A percentile compares a stretch with the other conserved stretches of the same genome.
phyloP scores from a whole-genome alignment of 2,113 vertebrate genomes.

The Gobio gobio region DNA sequence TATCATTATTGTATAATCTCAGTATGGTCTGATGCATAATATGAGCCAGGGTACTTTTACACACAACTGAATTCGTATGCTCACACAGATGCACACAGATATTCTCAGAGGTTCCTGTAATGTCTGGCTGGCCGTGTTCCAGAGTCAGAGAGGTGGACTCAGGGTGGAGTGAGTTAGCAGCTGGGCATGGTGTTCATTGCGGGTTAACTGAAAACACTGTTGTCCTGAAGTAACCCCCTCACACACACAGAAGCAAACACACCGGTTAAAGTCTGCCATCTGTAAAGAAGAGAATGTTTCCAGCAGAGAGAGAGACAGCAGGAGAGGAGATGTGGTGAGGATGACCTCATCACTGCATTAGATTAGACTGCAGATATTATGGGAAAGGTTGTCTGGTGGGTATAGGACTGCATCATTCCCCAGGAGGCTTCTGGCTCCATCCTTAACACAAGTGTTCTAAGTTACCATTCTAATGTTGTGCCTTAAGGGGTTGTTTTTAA shows the following conservation, averaged over 20 bases:
- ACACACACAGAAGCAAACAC: conserved; percentile 29
- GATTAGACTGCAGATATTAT: conserved; percentile 33
- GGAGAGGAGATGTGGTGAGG: conserved; percentile 38
- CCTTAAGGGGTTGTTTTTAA: neutral
- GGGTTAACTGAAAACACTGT: conserved; percentile 34
- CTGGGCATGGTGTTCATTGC: conserved; percentile 2
- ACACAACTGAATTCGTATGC: neutral
- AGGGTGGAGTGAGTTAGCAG: conserved; percentile 1
- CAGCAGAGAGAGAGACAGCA: conserved; percentile 32
- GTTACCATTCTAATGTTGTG: neutral
- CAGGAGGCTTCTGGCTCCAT: neutral
- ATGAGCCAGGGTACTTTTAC: conserved; percentile 11
- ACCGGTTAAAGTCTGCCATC: conserved; percentile 1
- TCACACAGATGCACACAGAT: neutral
- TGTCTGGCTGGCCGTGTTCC: neutral
- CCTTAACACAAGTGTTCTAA: neutral
- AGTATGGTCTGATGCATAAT: neutral
- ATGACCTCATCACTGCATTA: conserved; percentile 33
- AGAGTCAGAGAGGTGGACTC: conserved; percentile 7
- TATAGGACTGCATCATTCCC: conserved; percentile 7
- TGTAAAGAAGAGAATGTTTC: neutral
- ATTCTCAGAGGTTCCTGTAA: conserved; percentile 9
- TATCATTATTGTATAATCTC: neutral
- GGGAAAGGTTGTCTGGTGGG: conserved; percentile 2
- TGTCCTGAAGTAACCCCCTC: conserved; percentile 41